phyloP scores from a whole-genome alignment of 2,797 vertebrate genomes.

The Hypotaenidia philippensis region DNA sequence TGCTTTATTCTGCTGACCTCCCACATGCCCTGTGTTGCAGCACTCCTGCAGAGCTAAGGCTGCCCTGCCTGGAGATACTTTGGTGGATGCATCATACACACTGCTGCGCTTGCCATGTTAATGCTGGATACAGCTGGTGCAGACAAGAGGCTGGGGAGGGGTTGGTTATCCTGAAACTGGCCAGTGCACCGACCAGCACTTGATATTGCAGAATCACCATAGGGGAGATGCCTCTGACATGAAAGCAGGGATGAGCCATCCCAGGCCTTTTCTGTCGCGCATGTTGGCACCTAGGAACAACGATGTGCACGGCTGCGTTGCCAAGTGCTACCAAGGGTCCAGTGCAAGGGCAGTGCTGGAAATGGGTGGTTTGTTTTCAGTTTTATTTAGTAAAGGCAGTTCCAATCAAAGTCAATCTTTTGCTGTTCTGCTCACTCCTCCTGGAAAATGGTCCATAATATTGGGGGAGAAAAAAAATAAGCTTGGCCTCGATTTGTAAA shows the following conservation, averaged over 20 bases:
- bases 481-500: background rate
- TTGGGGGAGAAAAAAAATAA: accelerated
- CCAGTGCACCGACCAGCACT: background rate
- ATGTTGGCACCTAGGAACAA: background rate
- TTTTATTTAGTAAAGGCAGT: background rate
- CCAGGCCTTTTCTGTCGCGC: background rate
- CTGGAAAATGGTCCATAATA: background rate
- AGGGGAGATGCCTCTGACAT: background rate
- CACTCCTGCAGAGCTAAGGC: background rate
- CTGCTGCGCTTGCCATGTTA: background rate
- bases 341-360: background rate
- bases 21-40: accelerated
- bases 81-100: accelerated
- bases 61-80: accelerated
- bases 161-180: background rate
- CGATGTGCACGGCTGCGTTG: background rate
- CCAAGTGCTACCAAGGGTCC: background rate
- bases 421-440: background rate
- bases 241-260: background rate
- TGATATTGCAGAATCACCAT: background rate
- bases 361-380: background rate
- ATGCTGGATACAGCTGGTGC: background rate
- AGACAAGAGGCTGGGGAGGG: background rate
- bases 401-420: background rate
- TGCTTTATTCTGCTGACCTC: background rate